Evolutionary conservation across 2,888 invertebrate species (phyloP), one percentile per base, ranked within the genome.

Genomic region (Pammene aurita): DNA sequence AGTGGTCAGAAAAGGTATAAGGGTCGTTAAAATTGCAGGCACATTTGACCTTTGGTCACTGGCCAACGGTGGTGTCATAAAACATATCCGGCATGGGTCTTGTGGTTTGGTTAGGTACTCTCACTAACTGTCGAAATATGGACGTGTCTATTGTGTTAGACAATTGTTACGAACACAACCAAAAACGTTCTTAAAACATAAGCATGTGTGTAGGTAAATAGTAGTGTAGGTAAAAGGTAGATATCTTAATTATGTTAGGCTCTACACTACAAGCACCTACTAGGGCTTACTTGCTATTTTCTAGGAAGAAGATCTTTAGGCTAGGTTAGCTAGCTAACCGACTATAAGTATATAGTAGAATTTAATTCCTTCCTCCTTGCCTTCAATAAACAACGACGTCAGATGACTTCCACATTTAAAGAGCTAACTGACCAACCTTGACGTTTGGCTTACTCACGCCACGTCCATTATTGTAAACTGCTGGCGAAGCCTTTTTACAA

Each of bases 31-130:
- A 50, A 13, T 50, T 50, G 9, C 9, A 41, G 41, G 41, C 50
- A 5, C 41, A 41, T 9, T 7, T 35, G 38, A 52, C 62, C 62
- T 52, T 62, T 52, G 18, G 50, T 13, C 13, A 41, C 52, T 41
- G 18, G 41, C 7, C 7, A 50, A 41, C n/a, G n/a, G 26, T 50
- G 41, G 63, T 14, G 35, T n/a, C 62, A 54, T 64, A 52, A 48
- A 52, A 16, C 55, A 41, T 48, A 46, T 63, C 68, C 63, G 63
- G 38, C 42, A n/a, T 54, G 44, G 42, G 52, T 18, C 10, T 54
- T n/a, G 16, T 42, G 11, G 50, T 13, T 26, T n/a, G 7, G 26
- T 26, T n/a, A 55, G 26, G n/a, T 18, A 11, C 7, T 42, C 26
- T 50, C 9, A 46, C 41, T n/a, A 13, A 7, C 9, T 13, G 48